Conservation (phyloP, 2,113 vertebrate species). For the Salminus brasiliensis region DNA sequence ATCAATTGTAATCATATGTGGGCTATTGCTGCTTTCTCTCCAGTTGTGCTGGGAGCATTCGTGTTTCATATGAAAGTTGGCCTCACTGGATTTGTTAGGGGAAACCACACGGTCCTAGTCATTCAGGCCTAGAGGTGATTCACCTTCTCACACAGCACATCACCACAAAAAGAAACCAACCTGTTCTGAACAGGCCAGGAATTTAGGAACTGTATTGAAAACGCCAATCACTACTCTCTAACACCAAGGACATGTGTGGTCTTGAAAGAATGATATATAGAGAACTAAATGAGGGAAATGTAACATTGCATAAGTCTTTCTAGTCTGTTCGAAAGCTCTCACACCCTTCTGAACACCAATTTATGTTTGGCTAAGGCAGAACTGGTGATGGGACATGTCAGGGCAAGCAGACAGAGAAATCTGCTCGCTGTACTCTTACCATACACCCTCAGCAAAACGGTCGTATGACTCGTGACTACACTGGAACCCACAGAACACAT, state of each 20-base stretch:
- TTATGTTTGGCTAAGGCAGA: conserved; percentile 57
- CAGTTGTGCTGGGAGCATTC: background rate
- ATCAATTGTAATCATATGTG: background rate
- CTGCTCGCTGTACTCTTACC: background rate
- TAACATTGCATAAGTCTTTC: conserved; percentile 48
- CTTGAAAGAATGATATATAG: conserved; percentile 31
- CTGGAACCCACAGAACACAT: background rate
- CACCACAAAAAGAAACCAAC: conserved; percentile 18
- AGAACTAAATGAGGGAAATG: conserved; percentile 30
- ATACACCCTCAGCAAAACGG: background rate
- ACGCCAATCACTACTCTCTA: conserved; percentile 8
- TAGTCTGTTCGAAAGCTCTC: conserved; percentile 39
- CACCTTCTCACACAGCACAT: background rate
- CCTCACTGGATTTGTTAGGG: background rate
- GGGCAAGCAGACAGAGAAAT: conserved; percentile 58
- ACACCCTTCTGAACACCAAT: conserved; percentile 48
- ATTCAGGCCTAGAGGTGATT: background rate
- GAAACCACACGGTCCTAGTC: background rate
- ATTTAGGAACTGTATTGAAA: background rate
- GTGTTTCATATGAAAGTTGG: background rate
- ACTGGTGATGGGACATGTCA: conserved; percentile 66
- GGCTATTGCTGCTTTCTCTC: background rate
- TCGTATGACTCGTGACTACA: background rate
- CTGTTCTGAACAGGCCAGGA: background rate
- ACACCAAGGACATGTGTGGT: conserved; percentile 50